These are phyloP conservation scores for Pogonus chalceus DNA, from an alignment of 1,140 invertebrate genomes.

Conservation along the genomic window DNA sequence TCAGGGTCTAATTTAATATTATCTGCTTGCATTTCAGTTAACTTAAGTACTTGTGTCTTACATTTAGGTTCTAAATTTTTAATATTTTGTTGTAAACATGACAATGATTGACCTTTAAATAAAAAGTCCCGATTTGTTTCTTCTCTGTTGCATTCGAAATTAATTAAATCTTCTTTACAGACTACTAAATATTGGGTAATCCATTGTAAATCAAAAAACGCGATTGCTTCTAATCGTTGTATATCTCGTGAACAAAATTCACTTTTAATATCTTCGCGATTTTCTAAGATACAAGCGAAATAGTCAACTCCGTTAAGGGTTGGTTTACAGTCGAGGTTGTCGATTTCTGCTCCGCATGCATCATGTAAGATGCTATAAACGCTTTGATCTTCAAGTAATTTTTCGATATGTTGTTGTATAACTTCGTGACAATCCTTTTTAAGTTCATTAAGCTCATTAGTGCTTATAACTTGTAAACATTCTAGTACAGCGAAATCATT, in stretches of 20 bases:
- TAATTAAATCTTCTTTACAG: conserved; percentile 69
- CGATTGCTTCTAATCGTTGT: conserved; percentile 65
- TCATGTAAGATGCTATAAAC: conserved; percentile 57
- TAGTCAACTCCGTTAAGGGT: conserved; percentile 39
- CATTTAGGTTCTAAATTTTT: conserved; percentile 53
- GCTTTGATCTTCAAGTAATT: conserved; percentile 62
- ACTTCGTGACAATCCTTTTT: conserved; percentile 61
- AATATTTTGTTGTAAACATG: conserved; percentile 66
- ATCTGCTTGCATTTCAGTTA: conserved; percentile 85
- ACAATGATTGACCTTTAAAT: conserved; percentile 74
- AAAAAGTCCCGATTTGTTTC: conserved; percentile 53
- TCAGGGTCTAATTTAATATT: conserved; percentile 85
- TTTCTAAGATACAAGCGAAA: conserved; percentile 71
- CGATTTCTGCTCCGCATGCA: conserved; percentile 59
- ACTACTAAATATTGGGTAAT: conserved; percentile 70
- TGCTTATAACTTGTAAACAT: conserved; percentile 63
- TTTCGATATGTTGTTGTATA: conserved; percentile 65
- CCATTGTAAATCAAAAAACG: conserved; percentile 83
- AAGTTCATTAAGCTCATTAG: conserved; percentile 51
- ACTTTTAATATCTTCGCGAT: conserved; percentile 57
- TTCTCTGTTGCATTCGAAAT: conserved; percentile 61
- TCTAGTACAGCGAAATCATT: conserved; percentile 68
- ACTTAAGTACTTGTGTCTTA: conserved; percentile 64
- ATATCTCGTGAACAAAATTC: conserved; percentile 60
- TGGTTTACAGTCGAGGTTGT: conserved; percentile 42